These are phyloP conservation scores for Diaphora mendica DNA, from an alignment of 2,888 invertebrate genomes.

Conservation along the genomic window DNA sequence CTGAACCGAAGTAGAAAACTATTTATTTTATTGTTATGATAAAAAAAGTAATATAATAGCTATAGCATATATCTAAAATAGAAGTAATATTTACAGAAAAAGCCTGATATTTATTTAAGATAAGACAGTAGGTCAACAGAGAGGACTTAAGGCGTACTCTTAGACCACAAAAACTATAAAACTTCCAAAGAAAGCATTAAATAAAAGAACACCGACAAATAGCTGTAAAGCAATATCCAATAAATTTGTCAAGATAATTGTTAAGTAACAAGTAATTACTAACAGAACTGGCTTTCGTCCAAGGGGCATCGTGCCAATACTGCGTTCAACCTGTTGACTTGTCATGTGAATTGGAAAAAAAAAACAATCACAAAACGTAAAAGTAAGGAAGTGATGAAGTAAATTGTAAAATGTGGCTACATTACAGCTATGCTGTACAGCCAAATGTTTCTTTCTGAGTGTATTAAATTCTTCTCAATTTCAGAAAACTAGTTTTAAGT, in stretches of 20 bases:
- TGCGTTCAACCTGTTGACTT: conserved; percentile 73
- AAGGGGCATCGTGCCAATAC: conserved; percentile 74
- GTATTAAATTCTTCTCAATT: too few relatives aligned
- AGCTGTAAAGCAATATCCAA: conserved; percentile 47
- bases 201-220: conserved; percentile 25
- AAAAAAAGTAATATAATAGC: background rate
- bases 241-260: conserved; percentile 64
- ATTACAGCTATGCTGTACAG: background rate
- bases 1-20: conserved; percentile 5
- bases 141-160: background rate
- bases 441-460: background rate
- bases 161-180: background rate
- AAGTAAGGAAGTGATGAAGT: background rate
- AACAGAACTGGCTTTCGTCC: conserved; percentile 69
- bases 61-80: too few relatives aligned
- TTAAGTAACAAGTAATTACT: conserved; percentile 66
- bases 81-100: background rate
- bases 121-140: too few relatives aligned
- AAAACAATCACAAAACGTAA: conserved; percentile 31
- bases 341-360: conserved; percentile 53
- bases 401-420: background rate
- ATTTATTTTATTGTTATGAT: background rate
- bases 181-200: background rate
- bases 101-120: background rate
- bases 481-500: too few relatives aligned